phyloP scores from a whole-genome alignment of 2,797 vertebrate species.

The Poeciliopsis paucimaculata region DNA sequence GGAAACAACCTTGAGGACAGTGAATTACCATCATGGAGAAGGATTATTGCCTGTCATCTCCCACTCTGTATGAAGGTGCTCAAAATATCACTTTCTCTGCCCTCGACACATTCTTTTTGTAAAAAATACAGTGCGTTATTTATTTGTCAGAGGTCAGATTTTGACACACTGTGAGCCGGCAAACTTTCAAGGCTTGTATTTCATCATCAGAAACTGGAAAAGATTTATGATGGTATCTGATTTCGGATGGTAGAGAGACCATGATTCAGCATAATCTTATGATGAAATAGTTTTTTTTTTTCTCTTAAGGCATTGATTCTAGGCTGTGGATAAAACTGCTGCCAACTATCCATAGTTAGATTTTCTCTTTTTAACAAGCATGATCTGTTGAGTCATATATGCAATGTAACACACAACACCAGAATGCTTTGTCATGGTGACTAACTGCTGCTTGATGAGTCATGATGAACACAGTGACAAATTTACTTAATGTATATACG shows the following conservation, averaged over 20 bases:
- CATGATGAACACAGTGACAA: background rate
- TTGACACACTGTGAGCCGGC: constrained; percentile 10
- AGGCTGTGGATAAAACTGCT: background rate
- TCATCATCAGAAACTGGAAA: constrained; percentile 28
- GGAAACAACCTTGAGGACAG: constrained; percentile 52
- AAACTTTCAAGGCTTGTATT: constrained; percentile 19
- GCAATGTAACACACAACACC: background rate
- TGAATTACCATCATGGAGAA: constrained; percentile 30
- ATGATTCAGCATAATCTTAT: background rate
- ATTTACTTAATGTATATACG: background rate
- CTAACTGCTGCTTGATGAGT: background rate
- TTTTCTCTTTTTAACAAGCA: background rate
- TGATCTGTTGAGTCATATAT: background rate
- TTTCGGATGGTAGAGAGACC: constrained; percentile 1
- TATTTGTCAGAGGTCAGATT: constrained; percentile 35
- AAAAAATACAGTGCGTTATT: constrained; percentile 16
- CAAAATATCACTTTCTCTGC: constrained; percentile 4
- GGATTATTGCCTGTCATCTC: constrained; percentile 6
- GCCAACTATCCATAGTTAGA: background rate
- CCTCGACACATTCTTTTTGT: constrained; percentile 7
- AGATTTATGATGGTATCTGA: constrained; percentile 15
- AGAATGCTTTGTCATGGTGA: background rate
- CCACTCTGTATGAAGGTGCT: constrained; percentile 12
- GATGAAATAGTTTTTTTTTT: background rate
- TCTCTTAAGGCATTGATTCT: background rate